Evolutionary conservation across 2,888 invertebrate genomes (phyloP), one percentile per base, ranked within the genome.

Genomic region (Aphidius colemani): DNA sequence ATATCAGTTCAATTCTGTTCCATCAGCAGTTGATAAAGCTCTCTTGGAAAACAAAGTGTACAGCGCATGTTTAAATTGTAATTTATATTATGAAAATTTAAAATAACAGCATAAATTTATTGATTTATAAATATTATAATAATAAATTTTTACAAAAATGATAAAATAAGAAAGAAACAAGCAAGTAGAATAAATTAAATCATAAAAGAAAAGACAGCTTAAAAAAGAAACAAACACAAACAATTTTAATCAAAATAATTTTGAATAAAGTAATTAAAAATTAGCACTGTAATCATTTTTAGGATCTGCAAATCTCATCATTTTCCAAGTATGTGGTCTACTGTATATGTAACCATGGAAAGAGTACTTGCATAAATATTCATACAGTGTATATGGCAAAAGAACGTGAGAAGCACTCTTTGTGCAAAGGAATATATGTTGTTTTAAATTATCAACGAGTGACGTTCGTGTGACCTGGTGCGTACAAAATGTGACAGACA

Each of bases 381-480:
- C 67, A 68, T 68, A 60, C 64, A 67, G 61, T 68, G 67, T 67
- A 67, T 67, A 64, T 67, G 65, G 67, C 59, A 56, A 53, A 65
- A 53, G 67, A 65, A 67, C 63, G 68, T 67, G 67, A 68, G 67
- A 65, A 64, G 64, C 64, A 67, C 68, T 64, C 68, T 68, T 66
- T 67, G 67, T 68, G 61, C 64, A 65, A 30, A 30, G 30, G 30
- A 30, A 30, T 30, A 30, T 30, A 30, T 30, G 30, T 30, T 60
- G 66, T 65, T 69, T 69, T 66, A 69, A 69, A 69, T 69, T 69
- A 66, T 67, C 69, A 63, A 67, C 59, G 64, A 64, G 66, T 56
- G 63, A 59, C 53, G 59, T 53, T 53, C 49, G 48, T 63, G 58
- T 60, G 67, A 59, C 44, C 13, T 55, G 51, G 55, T 48, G 50